phyloP scores from a whole-genome alignment of 2,888 invertebrate species.

The Spodoptera littoralis region DNA sequence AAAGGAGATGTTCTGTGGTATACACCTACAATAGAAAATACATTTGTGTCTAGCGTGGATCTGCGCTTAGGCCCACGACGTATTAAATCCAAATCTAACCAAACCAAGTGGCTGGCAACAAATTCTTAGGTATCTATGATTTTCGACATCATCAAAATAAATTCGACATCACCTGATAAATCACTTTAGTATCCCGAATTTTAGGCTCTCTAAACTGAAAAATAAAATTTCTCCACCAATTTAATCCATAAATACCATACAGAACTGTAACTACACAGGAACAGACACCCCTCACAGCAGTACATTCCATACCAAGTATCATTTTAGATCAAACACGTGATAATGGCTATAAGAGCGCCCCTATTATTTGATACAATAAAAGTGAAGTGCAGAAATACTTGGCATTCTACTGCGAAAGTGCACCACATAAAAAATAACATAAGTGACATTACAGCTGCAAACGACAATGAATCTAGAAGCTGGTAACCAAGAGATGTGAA shows the following conservation, averaged over 20 bases:
- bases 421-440: conserved; percentile 66
- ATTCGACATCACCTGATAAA: too few species aligned
- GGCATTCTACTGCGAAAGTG: conserved; percentile 84
- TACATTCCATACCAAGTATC: conserved; percentile 82
- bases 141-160: too few species aligned
- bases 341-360: conserved; percentile 88
- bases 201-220: not conserved
- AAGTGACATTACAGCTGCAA: conserved; percentile 54
- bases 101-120: too few species aligned
- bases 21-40: too few species aligned
- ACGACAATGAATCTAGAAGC: conserved; percentile 52
- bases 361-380: conserved; percentile 89
- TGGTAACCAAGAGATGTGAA: conserved; percentile 50
- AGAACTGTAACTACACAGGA: conserved; percentile 67
- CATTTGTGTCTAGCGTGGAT: too few species aligned
- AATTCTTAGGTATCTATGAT: too few species aligned
- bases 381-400: conserved; percentile 89
- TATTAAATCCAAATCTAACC: too few species aligned
- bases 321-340: conserved; percentile 89
- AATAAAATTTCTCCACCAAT: not conserved
- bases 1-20: too few species aligned
- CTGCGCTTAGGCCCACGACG: too few species aligned
- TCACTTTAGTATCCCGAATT: too few species aligned
- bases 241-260: conserved; percentile 35
- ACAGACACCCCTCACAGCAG: conserved; percentile 67